Base-by-base conservation (phyloP, 2,888 invertebrate genomes). In the Ecliptopera silaceata region DNA sequence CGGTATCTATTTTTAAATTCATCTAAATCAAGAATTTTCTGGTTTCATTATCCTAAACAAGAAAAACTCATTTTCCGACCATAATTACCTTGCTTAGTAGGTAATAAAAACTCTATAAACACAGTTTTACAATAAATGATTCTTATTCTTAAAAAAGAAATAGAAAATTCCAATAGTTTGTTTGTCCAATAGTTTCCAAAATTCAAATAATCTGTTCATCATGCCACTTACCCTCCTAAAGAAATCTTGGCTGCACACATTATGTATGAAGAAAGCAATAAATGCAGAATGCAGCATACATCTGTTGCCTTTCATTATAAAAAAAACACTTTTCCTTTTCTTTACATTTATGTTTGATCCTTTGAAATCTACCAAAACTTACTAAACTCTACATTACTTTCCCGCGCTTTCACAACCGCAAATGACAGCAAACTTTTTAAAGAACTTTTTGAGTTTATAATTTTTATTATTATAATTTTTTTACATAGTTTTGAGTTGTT, bases 261-360 rank as follows among this genome's bases (percentile, higher is more conserved):
- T 70, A 75, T 85, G 78, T 72, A 83, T 79, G 77, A 73, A 84
- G 84, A 88, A 85, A 86, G 88, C 84, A 80, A 89, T 75, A 68
- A 86, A 63, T 68, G 80, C 58, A 46, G 71, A 66, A 66, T 73
- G 66, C 64, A 77, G 48, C 50, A 56, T 44, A 22, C 66, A 72
- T 68, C 74, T 63, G 63, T 68, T 72, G 60, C 67, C 47, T 63
- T 69, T 75, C 86, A 86, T 86, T 70, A 80, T 65, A 11, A 38
- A 56, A 50, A 39, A 51, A 52, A 26, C 56, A 49, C 50, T 51
- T 61, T 54, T 57, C 22, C 26, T 15, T n/a, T 36, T 49, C 26
- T 6, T n/a, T 17, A 1, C 15, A 45, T 11, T 44, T 12, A 31
- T 34, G 44, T 34, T 43, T 20, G 20, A 1, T 26, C 22, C 6